Conservation (phyloP, 2,113 vertebrate genomes). For the Nibea albiflora region DNA sequence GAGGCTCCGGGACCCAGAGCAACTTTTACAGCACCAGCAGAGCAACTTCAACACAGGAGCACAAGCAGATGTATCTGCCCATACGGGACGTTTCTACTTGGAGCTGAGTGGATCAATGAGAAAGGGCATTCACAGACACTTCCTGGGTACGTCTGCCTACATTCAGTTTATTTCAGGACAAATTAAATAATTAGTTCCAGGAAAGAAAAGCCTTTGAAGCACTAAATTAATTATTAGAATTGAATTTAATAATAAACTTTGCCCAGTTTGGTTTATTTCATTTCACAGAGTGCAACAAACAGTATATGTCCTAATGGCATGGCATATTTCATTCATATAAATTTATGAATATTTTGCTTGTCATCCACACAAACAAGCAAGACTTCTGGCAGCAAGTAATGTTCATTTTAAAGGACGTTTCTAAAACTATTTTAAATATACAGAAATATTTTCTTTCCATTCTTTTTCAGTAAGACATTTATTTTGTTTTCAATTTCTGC, state of each 20-base stretch:
- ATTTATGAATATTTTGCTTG: background rate
- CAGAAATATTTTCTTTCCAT: no score
- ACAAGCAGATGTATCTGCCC: background rate
- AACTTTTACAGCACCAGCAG: constrained; percentile 1
- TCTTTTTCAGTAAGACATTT: no score
- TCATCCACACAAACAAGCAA: constrained; percentile 11
- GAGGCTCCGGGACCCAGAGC: constrained; percentile 32
- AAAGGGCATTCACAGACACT: constrained; percentile 79
- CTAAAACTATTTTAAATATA: background rate
- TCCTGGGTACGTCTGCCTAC: constrained; percentile 86
- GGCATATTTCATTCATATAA: background rate
- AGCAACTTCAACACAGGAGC: background rate
- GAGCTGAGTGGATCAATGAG: constrained; percentile 69
- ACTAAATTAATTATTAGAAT: background rate
- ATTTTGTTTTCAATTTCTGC: background rate
- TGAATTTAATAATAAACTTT: background rate
- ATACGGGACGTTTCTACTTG: background rate
- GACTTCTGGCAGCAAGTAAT: background rate
- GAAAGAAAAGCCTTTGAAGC: background rate
- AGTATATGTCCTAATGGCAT: background rate
- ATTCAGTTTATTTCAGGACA: background rate
- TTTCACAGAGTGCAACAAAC: background rate
- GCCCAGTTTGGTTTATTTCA: background rate
- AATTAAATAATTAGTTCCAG: background rate
- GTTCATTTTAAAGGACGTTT: background rate